Evolutionary conservation across 2,797 vertebrate genomes (phyloP).

Genomic region (Gadopsis bispinosus): DNA sequence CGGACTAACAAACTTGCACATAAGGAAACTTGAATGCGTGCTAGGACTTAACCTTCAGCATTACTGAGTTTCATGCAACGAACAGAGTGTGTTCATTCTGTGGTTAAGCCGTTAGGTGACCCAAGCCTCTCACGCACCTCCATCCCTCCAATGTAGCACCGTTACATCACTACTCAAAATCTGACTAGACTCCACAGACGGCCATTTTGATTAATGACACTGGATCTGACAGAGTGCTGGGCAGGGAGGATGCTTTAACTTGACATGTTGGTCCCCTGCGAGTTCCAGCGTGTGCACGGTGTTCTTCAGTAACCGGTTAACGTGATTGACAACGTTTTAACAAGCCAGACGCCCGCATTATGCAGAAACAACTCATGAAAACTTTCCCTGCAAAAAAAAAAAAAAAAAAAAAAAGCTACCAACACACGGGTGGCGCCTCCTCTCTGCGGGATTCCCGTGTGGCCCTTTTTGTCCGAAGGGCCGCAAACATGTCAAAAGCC

Average conservation of each 20-base stretch:
- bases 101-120: neutral
- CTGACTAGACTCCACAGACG: slow-evolving; percentile 57
- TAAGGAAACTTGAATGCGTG: slow-evolving; percentile 22
- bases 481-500: slow-evolving; percentile 50
- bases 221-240: slow-evolving; percentile 51
- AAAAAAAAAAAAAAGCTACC: too few relatives aligned
- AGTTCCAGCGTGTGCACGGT: neutral
- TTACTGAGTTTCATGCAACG: neutral
- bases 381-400: slow-evolving; percentile 35
- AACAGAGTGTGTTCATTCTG: neutral
- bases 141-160: slow-evolving; percentile 51
- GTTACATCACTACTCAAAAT: slow-evolving; percentile 63
- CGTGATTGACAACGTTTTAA: neutral
- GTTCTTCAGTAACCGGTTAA: neutral
- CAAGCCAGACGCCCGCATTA: neutral
- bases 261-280: slow-evolving; percentile 10
- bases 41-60: neutral
- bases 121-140: neutral
- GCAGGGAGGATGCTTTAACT: slow-evolving; percentile 10
- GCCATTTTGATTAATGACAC: slow-evolving; percentile 78
- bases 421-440: slow-evolving; percentile 11
- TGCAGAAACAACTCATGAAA: neutral
- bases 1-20: slow-evolving; percentile 8
- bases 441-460: neutral
- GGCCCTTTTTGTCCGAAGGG: too few relatives aligned